phyloP scores from a whole-genome alignment of 2,888 invertebrate species.

The Chrysolina oricalcia region DNA sequence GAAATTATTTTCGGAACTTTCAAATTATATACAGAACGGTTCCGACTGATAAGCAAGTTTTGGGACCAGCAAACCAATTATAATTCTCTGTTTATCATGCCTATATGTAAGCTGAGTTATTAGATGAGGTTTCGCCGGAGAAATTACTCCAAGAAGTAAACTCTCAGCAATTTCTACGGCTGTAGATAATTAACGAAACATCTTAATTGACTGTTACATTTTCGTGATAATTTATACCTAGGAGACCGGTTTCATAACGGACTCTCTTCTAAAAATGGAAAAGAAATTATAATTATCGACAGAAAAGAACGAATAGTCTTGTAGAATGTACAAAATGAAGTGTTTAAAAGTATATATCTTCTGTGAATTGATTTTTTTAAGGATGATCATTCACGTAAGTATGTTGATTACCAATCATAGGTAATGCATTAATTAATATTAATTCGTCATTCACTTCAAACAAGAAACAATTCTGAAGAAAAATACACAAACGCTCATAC shows the following conservation, averaged over 20 bases:
- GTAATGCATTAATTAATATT: too few relatives aligned
- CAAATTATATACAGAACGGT: slow-evolving; percentile 4
- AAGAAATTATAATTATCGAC: background rate
- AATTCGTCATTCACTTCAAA: too few relatives aligned
- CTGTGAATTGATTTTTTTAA: too few relatives aligned
- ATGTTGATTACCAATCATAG: too few relatives aligned
- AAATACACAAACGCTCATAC: too few relatives aligned
- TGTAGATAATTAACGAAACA: slow-evolving; percentile 47
- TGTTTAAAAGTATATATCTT: background rate
- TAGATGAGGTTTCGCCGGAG: slow-evolving; percentile 41
- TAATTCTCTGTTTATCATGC: slow-evolving; percentile 44
- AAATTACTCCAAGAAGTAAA: slow-evolving; percentile 47
- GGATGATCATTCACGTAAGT: too few relatives aligned
- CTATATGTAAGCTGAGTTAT: slow-evolving; percentile 46
- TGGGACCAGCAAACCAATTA: slow-evolving; percentile 34
- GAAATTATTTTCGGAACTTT: background rate
- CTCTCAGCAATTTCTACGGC: slow-evolving; percentile 50
- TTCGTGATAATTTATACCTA: slow-evolving; percentile 47
- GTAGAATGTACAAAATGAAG: background rate
- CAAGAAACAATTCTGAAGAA: too few relatives aligned
- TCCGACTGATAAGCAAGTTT: background rate
- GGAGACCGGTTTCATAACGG: slow-evolving; percentile 30
- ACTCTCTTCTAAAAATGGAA: slow-evolving; percentile 26
- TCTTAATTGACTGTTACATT: slow-evolving; percentile 50
- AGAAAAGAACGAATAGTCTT: background rate